These are phyloP conservation scores for Spondyliosoma cantharus DNA, from an alignment of 2,797 vertebrate species.

Conservation along the genomic window DNA sequence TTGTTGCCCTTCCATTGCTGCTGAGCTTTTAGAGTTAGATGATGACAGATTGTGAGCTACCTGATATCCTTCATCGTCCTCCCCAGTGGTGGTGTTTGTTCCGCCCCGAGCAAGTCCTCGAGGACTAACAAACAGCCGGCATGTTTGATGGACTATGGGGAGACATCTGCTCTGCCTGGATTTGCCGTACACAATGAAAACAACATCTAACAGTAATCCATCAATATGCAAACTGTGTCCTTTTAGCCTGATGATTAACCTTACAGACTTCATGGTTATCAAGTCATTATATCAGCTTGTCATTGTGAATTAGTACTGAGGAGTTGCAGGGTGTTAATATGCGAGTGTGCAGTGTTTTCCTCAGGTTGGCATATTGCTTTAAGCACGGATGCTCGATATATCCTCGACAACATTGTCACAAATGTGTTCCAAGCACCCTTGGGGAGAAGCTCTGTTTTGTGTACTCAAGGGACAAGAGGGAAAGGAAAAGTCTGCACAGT, in stretches of 20 bases:
- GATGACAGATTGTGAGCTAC: constrained; percentile 85
- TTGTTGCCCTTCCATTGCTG: constrained; percentile 73
- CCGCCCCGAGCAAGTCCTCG: constrained; percentile 78
- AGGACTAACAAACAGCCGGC: constrained; percentile 82
- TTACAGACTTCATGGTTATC: constrained; percentile 48
- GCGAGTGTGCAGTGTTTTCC: constrained; percentile 40
- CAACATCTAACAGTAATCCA: constrained; percentile 69
- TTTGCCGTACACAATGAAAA: constrained; percentile 68
- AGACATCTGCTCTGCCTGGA: constrained; percentile 80
- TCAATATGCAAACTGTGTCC: constrained; percentile 68
- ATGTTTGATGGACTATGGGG: constrained; percentile 80
- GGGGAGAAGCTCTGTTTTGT: constrained; percentile 69
- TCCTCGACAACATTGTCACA: constrained; percentile 69
- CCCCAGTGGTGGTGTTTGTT: constrained; percentile 83
- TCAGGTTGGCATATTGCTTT: constrained; percentile 49
- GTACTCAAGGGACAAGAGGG: constrained; percentile 64
- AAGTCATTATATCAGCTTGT: constrained; percentile 56
- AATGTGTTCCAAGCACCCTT: constrained; percentile 66
- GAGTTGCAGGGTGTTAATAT: constrained; percentile 23
- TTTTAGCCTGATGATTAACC: constrained; percentile 69
- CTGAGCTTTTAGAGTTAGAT: constrained; percentile 81
- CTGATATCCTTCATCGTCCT: constrained; percentile 86
- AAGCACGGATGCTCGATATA: constrained; percentile 59
- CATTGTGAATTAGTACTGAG: constrained; percentile 50
- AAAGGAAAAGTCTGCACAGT: constrained; percentile 48